These are phyloP conservation scores for Naso thynnoides DNA, from an alignment of 2,797 vertebrate species.

Conservation along the genomic window DNA sequence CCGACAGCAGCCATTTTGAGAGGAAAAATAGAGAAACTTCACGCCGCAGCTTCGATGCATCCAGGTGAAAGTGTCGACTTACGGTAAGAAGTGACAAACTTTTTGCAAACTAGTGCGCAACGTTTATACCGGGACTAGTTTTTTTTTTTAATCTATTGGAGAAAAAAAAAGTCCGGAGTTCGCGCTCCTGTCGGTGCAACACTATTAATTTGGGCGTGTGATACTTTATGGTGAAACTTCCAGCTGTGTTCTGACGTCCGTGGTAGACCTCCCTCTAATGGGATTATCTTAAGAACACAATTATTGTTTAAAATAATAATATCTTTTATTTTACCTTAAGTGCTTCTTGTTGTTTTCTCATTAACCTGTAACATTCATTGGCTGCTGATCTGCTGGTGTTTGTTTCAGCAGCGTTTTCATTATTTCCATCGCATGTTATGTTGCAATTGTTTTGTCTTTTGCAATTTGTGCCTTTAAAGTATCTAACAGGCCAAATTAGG, in stretches of 20 bases:
- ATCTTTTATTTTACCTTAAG: background rate
- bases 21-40: conserved; percentile 1
- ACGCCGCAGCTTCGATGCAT: background rate
- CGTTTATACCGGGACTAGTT: background rate
- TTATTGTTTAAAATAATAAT: background rate
- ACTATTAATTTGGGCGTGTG: background rate
- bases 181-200: fast-evolving
- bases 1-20: background rate
- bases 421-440: background rate
- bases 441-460: background rate
- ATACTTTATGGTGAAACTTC: background rate
- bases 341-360: background rate
- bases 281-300: background rate
- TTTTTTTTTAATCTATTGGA: background rate
- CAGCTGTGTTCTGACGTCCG: background rate
- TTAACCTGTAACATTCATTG: background rate
- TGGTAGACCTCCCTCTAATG: background rate
- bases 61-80: background rate
- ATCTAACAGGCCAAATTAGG: background rate
- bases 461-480: background rate
- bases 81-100: conserved; percentile 58
- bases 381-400: background rate
- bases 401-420: background rate
- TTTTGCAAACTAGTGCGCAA: fast-evolving
- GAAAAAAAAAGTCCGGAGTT: background rate